Evolutionary conservation across 30 jellyfish, hydroid and myxozoan genomes (phyloP).

Genomic region (Cassiopea xamachana): DNA sequence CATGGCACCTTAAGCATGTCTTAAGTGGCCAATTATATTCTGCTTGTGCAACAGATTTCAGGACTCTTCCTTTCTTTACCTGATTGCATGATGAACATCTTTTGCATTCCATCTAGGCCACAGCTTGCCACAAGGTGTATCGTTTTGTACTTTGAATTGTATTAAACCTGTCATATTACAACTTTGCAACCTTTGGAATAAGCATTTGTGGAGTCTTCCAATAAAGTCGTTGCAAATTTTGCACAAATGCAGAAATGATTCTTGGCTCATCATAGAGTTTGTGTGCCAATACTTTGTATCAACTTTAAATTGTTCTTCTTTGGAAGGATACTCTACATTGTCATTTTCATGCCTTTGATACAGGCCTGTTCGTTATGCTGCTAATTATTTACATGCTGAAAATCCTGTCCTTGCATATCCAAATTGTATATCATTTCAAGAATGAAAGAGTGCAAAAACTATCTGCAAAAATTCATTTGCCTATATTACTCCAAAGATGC

Average conservation of each 20-base stretch:
- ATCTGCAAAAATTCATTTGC: constrained; percentile 6
- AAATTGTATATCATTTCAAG: background rate
- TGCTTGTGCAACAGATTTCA: constrained; percentile 12
- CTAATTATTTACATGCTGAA: background rate
- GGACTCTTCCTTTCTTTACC: background rate
- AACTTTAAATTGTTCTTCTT: background rate
- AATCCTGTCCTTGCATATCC: background rate
- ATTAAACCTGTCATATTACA: background rate
- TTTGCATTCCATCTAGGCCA: constrained; percentile 16
- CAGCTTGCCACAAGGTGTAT: background rate
- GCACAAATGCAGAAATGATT: background rate
- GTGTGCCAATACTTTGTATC: background rate
- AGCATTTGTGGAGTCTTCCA: background rate
- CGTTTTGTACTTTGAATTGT: constrained; percentile 2
- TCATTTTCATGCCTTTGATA: background rate
- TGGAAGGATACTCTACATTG: background rate
- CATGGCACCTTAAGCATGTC: background rate
- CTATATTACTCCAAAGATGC: constrained; percentile 3
- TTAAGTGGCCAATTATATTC: constrained; percentile 16
- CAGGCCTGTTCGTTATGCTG: background rate
- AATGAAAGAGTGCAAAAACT: background rate
- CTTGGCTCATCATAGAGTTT: background rate
- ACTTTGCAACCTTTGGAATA: no score
- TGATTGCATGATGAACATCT: background rate
- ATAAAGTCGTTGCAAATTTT: no score